Conservation (phyloP, 2,797 vertebrate genomes). For the Danio tinwini region DNA sequence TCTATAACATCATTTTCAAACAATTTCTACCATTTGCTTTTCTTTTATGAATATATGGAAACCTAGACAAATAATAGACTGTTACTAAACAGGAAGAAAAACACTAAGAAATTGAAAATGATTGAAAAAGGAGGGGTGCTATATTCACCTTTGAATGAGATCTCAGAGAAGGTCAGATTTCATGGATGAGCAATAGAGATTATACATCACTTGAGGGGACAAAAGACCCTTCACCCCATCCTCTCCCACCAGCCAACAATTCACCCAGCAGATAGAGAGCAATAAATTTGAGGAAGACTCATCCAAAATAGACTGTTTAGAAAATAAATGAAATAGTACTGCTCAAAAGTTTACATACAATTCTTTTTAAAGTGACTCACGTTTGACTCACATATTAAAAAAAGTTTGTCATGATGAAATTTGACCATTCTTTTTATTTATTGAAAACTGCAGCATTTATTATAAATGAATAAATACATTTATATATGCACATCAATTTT, state of each 20-base stretch:
- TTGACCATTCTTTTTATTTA: too few species aligned
- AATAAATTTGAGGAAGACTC: conserved; percentile 18
- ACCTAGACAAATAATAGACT: not conserved
- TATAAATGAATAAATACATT: too few species aligned
- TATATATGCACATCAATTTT: too few species aligned
- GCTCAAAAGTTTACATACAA: not conserved
- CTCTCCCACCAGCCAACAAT: conserved; percentile 24
- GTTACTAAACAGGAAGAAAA: not conserved
- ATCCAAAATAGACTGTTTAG: not conserved
- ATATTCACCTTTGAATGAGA: conserved; percentile 32
- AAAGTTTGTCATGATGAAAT: too few species aligned
- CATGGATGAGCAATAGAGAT: conserved; percentile 39
- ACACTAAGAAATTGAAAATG: not conserved
- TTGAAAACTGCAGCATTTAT: too few species aligned
- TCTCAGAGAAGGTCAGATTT: conserved; percentile 54
- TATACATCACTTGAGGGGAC: conserved; percentile 46
- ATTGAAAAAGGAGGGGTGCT: not conserved
- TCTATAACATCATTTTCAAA: too few species aligned
- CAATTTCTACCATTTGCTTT: too few species aligned
- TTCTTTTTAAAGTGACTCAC: not conserved
- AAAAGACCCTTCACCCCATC: conserved; percentile 41
- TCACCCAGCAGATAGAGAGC: conserved; percentile 29
- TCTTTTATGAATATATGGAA: not conserved
- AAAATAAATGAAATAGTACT: not conserved
- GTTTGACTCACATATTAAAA: not conserved